A percentile compares a stretch with the other conserved stretches of the same genome.
These are phyloP conservation scores for Parnassius apollo DNA, from an alignment of 2,888 invertebrate genomes.

Conservation along the genomic window DNA sequence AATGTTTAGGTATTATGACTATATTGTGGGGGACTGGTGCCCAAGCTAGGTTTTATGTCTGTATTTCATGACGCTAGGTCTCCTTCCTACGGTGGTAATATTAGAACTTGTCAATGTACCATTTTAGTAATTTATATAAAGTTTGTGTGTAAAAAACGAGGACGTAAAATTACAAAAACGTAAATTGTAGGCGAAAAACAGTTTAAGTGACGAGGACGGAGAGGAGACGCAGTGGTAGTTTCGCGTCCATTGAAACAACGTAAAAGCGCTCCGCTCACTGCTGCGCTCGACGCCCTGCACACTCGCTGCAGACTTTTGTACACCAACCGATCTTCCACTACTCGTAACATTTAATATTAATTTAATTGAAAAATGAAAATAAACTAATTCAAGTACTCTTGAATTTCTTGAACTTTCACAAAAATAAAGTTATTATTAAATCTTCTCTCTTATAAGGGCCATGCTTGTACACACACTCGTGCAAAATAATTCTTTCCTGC, in stretches of 20 bases:
- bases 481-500: no score
- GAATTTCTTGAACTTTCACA: background rate
- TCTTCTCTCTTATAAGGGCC: no score
- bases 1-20: no score
- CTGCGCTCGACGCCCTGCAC: background rate
- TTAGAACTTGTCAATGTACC: no score
- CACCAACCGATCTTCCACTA: background rate
- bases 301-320: background rate
- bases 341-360: background rate
- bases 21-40: no score
- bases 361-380: background rate
- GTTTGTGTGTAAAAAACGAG: no score
- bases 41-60: no score
- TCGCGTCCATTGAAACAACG: slow-evolving; percentile 27
- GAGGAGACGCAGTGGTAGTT: slow-evolving; percentile 28
- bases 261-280: background rate
- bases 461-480: no score
- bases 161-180: background rate
- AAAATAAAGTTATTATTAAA: background rate
- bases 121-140: no score
- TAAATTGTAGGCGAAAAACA: slow-evolving; percentile 35
- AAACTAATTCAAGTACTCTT: background rate
- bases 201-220: slow-evolving; percentile 33
- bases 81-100: no score
- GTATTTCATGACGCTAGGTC: no score